These are phyloP conservation scores for Azorinus chamasolen DNA, from an alignment of 2,888 invertebrate species.

Conservation along the genomic window DNA sequence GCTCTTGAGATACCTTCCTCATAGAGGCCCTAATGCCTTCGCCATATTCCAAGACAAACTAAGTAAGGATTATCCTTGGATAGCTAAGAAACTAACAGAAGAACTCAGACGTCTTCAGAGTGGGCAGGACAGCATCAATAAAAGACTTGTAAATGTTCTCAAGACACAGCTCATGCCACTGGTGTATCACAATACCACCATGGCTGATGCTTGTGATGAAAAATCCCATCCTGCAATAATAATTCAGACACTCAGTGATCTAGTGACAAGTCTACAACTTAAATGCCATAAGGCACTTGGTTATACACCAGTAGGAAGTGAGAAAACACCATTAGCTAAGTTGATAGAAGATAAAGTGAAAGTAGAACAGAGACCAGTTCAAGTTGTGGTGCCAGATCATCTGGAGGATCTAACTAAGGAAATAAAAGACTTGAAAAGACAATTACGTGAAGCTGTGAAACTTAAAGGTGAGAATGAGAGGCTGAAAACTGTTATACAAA, in stretches of 20 bases:
- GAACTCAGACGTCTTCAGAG: constrained; percentile 62
- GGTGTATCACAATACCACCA: constrained; percentile 29
- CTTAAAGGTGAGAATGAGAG: constrained; percentile 68
- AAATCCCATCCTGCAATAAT: constrained; percentile 54
- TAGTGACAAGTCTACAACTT: constrained; percentile 45
- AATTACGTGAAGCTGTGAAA: constrained; percentile 53
- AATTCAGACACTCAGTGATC: constrained; percentile 57
- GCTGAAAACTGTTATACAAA: constrained; percentile 61
- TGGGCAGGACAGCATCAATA: constrained; percentile 54
- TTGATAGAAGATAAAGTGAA: constrained; percentile 66
- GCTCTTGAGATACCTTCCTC: constrained; percentile 71
- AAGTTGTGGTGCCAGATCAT: constrained; percentile 9
- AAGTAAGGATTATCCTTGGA: constrained; percentile 75
- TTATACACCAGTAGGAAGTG: constrained; percentile 20
- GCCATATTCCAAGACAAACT: constrained; percentile 72
- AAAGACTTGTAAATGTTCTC: constrained; percentile 44
- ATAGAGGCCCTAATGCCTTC: constrained; percentile 75
- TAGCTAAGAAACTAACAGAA: constrained; percentile 65
- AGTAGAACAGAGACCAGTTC: constrained; percentile 46
- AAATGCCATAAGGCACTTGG: constrained; percentile 59
- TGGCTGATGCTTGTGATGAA: constrained; percentile 41
- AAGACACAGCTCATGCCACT: constrained; percentile 52
- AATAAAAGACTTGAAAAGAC: constrained; percentile 57
- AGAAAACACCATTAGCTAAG: constrained; percentile 62
- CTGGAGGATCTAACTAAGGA: constrained; percentile 50